Base-by-base conservation (phyloP, 2,888 invertebrate genomes). In the Lithodes maja region DNA sequence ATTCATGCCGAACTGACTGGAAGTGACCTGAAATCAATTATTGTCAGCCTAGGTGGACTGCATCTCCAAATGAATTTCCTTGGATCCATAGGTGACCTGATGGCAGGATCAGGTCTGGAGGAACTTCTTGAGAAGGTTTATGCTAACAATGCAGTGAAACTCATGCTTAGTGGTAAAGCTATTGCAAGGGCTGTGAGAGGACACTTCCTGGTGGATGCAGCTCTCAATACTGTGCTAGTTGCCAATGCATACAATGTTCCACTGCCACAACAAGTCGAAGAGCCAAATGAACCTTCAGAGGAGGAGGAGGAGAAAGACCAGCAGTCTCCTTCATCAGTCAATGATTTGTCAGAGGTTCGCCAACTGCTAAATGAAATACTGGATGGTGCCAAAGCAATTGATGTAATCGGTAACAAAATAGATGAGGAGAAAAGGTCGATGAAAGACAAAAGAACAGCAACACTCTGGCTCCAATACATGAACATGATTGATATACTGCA, bases 51-150 rank as follows among this genome's bases (percentile, higher is more conserved):
- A 15, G 75, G 84, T 75, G 75, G 84, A 49, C 52, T 84, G 52
- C 55, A 83, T 33, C n/a, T 50, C 12, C 75, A 75, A 52, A 77
- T 80, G 80, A 80, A 55, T 61, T 55, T 80, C 61, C 61, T 80
- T 54, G 80, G 80, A 54, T 55, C 17, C 55, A 80, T 55, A 55
- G 80, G 80, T 2, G 33, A 80, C 5, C 61, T 80, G 1, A 80
- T 80, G 80, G 55, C 80, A 55, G 80, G 80, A 80, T 80, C 80
- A 55, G 80, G 80, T 55, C 80, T 80, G 61, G 33, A 80, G 61
- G 80, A 80, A 33, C 17, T 80, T 17, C 55, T 80, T n/a, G 79
- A 53, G 17, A 52, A 53, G 53, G 54, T 79, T 53, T 80, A 80
- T 55, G 80, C 61, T 17, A 54, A n/a, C 17, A 80, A 80, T 80